These are phyloP conservation scores for Bergia puertoricense DNA, from an alignment of 92 coral and sea anemone species.

Conservation along the genomic window DNA sequence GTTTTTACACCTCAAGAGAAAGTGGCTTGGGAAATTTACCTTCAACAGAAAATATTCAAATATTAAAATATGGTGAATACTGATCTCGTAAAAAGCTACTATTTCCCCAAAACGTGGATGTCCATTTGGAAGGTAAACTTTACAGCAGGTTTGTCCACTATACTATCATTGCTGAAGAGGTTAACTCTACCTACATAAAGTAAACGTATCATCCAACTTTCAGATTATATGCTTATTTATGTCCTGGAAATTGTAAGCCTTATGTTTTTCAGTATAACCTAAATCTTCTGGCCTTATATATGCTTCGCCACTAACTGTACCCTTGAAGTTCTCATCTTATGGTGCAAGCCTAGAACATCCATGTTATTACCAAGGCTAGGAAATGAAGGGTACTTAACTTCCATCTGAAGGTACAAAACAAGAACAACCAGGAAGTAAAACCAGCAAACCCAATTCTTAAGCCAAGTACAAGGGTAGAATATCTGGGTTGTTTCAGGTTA, in stretches of 20 bases:
- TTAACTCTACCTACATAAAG: background rate
- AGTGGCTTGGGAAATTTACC: constrained; percentile 92
- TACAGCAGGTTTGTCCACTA: background rate
- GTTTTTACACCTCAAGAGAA: constrained; percentile 74
- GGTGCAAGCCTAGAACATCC: no score
- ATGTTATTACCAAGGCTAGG: no score
- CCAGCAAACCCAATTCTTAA: no score
- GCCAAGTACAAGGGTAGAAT: no score
- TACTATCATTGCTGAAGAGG: background rate
- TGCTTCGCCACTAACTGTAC: no score
- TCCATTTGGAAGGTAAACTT: background rate
- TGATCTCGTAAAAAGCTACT: background rate
- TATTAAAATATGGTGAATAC: background rate
- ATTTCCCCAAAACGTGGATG: background rate
- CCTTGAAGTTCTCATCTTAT: background rate
- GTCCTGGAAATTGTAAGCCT: background rate
- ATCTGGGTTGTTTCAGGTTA: no score
- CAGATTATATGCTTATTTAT: no score
- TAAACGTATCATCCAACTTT: no score
- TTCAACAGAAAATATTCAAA: constrained; percentile 31
- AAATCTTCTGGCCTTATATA: background rate
- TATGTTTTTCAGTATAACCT: background rate
- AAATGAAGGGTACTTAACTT: no score
- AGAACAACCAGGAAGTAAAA: no score
- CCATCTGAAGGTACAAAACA: no score